Evolutionary conservation across 2,888 invertebrate genomes (phyloP).

Genomic region (Hypomecis punctinalis): DNA sequence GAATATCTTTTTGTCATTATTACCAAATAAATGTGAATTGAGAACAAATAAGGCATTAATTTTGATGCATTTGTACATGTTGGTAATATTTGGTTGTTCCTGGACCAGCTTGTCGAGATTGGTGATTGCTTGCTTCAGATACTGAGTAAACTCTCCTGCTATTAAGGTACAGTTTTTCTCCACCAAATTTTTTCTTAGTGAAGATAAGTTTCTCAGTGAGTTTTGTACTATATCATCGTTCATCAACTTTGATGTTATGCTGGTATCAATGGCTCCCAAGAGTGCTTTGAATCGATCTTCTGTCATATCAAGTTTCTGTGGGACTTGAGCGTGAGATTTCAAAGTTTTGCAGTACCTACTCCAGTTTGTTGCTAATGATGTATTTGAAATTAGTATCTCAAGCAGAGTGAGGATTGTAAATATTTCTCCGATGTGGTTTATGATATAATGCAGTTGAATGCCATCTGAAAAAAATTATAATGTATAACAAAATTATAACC

Average conservation of each 20-base stretch:
- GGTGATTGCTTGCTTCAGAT: constrained; percentile 85
- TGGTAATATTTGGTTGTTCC: constrained; percentile 80
- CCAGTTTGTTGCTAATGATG: constrained; percentile 86
- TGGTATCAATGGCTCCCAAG: constrained; percentile 87
- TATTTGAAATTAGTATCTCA: constrained; percentile 84
- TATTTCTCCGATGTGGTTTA: constrained; percentile 87
- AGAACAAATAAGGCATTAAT: constrained; percentile 89
- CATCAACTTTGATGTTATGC: constrained; percentile 88
- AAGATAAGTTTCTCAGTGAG: constrained; percentile 73
- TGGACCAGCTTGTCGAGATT: constrained; percentile 86
- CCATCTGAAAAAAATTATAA: constrained; percentile 65
- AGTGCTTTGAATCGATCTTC: constrained; percentile 88
- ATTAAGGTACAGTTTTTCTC: constrained; percentile 75
- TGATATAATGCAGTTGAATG: constrained; percentile 76
- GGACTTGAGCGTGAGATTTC: constrained; percentile 87
- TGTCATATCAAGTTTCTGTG: constrained; percentile 85
- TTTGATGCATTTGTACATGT: constrained; percentile 86
- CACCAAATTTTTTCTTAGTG: constrained; percentile 73
- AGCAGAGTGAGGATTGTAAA: constrained; percentile 88
- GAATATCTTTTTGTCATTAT: constrained; percentile 90
- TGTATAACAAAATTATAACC: background rate
- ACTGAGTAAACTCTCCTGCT: constrained; percentile 87
- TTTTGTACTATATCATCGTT: constrained; percentile 89
- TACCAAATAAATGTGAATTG: constrained; percentile 89
- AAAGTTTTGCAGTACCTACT: constrained; percentile 90